Base-by-base conservation (phyloP, 2,113 vertebrate genomes). In the Tenebrosternarchus preto region DNA sequence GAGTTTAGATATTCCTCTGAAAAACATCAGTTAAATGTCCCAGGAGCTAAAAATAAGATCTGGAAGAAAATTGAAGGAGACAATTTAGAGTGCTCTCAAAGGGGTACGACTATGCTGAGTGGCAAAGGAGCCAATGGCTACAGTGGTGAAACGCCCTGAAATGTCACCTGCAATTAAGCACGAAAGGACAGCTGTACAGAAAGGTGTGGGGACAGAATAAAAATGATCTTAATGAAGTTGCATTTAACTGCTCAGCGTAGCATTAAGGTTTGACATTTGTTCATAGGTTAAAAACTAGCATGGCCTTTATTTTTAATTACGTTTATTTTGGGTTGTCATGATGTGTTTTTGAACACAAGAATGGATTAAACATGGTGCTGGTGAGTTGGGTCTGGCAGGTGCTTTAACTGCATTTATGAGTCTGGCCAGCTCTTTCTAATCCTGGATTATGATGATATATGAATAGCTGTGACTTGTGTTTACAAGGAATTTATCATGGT, bases 391-490 rank as follows among this genome's bases (percentile, higher is more conserved):
- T 90, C 89, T 90, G 91, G 91, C 91, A 90, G n/a, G 81, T 80
- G 88, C 83, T 79, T n/a, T 92, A 93, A 93, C 93, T 93, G 90
- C 89, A 91, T 92, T 92, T 91, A 93, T 93, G 92, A 92, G 91
- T 89, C 88, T 87, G 90, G 90, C 90, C 90, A 88, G 88, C 87
- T 91, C 88, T 88, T 89, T 85, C 89, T 93, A 94, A 94, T 93
- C 92, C 89, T 85, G 92, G 91, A 91, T 93, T 94, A 93, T 92
- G 89, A 94, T 93, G 92, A 93, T 94, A 87, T 92, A 93, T 93
- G 92, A 92, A 90, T 90, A 90, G 90, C 92, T 89, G 91, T 81
- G 89, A 90, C 89, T 89, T 89, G 86, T 93, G 92, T 94, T 93
- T 93, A 93, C 92, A 92, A 91, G 90, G 90, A 89, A 93, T 93